A percentile compares a stretch with the other conserved stretches of the same genome.
phyloP scores from a whole-genome alignment of 2,888 invertebrate genomes.

The Glyphotaelius pellucidus region DNA sequence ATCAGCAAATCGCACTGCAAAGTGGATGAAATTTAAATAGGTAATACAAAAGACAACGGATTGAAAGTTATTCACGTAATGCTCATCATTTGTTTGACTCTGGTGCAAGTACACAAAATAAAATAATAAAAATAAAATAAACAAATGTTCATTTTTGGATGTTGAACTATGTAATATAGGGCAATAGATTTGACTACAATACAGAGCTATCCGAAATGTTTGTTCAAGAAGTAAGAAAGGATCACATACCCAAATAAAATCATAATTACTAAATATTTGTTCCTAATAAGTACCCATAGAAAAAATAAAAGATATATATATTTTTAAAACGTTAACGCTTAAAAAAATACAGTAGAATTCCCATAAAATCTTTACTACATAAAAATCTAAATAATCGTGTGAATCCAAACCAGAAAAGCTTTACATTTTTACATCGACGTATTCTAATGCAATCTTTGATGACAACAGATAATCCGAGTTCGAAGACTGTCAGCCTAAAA shows the following conservation, averaged over 20 bases:
- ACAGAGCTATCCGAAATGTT: neutral
- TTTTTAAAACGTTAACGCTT: neutral
- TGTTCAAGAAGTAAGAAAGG: neutral
- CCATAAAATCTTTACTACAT: neutral
- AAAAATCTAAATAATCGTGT: neutral
- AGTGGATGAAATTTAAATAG: neutral
- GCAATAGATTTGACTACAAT: neutral
- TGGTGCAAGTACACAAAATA: neutral
- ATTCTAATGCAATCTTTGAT: slow-evolving; percentile 30
- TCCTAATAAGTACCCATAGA: neutral
- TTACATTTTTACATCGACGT: slow-evolving; percentile 6
- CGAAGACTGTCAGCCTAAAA: slow-evolving; percentile 31
- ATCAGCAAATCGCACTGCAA: neutral
- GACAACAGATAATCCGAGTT: slow-evolving; percentile 30
- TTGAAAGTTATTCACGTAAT: neutral
- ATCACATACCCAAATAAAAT: neutral
- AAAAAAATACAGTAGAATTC: neutral
- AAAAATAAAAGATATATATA: neutral
- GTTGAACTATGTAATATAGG: too few relatives aligned
- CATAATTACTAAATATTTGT: neutral
- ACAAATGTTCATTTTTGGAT: too few relatives aligned
- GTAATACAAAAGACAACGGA: neutral
- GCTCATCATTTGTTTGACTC: neutral
- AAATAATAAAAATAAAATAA: neutral
- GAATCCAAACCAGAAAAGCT: slow-evolving; percentile 8